Percentiles rank a stretch among this genome's conserved stretches.
Conservation (phyloP, 2,888 invertebrate genomes). For the Muscina levida region DNA sequence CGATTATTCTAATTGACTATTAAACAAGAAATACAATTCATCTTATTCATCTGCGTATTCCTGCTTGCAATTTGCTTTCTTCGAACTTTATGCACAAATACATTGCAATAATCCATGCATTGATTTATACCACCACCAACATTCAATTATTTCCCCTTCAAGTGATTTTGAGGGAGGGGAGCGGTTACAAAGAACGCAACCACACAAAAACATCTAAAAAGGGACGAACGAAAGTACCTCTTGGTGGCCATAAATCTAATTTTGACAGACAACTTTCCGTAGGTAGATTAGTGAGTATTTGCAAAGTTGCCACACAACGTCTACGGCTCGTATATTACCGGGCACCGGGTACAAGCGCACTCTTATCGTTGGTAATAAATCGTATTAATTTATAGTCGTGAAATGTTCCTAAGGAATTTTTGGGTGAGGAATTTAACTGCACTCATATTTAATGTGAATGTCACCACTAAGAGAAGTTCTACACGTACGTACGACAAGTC, state of each 20-base stretch:
- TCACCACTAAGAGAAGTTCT: constrained; percentile 55
- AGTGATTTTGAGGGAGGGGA: too few relatives aligned
- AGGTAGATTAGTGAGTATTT: constrained; percentile 56
- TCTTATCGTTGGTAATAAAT: constrained; percentile 77
- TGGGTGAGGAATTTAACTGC: constrained; percentile 57
- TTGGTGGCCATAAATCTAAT: constrained; percentile 48
- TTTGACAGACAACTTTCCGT: constrained; percentile 61
- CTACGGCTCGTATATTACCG: constrained; percentile 52
- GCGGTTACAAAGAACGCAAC: not conserved
- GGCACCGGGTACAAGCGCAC: constrained; percentile 63
- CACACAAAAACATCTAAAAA: not conserved
- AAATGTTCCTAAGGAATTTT: constrained; percentile 72
- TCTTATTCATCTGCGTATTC: too few relatives aligned
- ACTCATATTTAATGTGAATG: constrained; percentile 72
- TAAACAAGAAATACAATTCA: too few relatives aligned
- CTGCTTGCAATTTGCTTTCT: too few relatives aligned
- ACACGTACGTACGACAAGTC: constrained; percentile 3
- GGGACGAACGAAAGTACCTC: constrained; percentile 1
- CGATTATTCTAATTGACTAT: too few relatives aligned
- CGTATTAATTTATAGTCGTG: constrained; percentile 78
- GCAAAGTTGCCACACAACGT: constrained; percentile 37
- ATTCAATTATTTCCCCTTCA: too few relatives aligned
- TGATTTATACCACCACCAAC: too few relatives aligned
- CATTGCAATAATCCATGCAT: too few relatives aligned
- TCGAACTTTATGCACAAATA: too few relatives aligned